Conservation (phyloP, 2,888 invertebrate species). For the Paralinhomoeus sp. region DNA sequence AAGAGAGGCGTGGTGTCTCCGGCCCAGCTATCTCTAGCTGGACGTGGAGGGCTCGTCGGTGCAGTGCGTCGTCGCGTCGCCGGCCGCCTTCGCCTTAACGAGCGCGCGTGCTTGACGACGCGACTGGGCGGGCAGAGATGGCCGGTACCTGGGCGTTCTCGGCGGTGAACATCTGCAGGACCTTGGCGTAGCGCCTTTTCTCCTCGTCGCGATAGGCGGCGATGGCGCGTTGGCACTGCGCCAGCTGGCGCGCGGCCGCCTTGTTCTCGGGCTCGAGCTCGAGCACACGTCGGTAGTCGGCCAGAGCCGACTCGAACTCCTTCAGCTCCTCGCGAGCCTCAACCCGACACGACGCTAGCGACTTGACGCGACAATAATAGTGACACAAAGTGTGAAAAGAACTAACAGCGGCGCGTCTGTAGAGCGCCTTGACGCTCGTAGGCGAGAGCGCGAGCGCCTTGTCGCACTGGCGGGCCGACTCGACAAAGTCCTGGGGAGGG, state of each 20-base stretch:
- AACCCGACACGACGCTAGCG: no score
- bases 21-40: no score
- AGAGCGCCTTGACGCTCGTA: slow-evolving; percentile 63
- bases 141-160: no score
- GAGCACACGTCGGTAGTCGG: slow-evolving; percentile 52
- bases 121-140: no score
- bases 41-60: no score
- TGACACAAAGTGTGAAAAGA: not conserved
- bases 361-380: not conserved
- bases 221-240: slow-evolving; percentile 37
- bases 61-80: no score
- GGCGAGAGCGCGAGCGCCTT: slow-evolving; percentile 50
- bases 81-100: no score
- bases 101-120: no score
- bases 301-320: slow-evolving; percentile 50
- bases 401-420: slow-evolving; percentile 34
- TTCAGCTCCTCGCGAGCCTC: slow-evolving; percentile 46
- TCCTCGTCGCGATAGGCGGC: no score
- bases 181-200: no score
- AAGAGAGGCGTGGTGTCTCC: no score
- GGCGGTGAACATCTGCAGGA: no score
- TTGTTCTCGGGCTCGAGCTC: slow-evolving; percentile 59
- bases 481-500: slow-evolving; percentile 30
- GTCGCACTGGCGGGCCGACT: slow-evolving; percentile 41
- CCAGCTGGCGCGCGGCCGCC: slow-evolving; percentile 59